A percentile compares a stretch with the other conserved stretches of the same genome.
Conservation (phyloP, 1,140 invertebrate genomes). For the Drosophila gunungcola region DNA sequence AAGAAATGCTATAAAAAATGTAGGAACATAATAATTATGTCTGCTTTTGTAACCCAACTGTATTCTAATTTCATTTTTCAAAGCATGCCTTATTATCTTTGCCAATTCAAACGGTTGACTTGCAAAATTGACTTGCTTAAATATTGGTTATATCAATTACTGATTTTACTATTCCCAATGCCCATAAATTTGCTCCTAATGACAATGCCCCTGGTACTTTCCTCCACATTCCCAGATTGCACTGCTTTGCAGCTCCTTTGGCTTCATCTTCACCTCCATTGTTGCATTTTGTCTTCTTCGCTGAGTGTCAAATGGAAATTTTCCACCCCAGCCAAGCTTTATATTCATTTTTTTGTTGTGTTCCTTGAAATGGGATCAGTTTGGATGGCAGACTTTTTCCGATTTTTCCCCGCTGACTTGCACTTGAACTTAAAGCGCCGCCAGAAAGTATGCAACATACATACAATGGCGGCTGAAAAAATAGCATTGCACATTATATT, state of each 20-base stretch:
- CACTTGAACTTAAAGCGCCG: constrained; percentile 72
- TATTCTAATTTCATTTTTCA: too few species aligned
- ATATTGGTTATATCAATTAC: constrained; percentile 5
- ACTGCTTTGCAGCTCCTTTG: constrained; percentile 14
- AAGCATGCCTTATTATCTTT: not conserved
- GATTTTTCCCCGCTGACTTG: constrained; percentile 30
- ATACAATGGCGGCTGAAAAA: not conserved
- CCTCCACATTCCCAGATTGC: not conserved
- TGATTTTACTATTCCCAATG: not conserved
- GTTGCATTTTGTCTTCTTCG: constrained; percentile 24
- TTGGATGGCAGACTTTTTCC: constrained; percentile 9
- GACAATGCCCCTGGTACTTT: not conserved
- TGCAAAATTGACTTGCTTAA: not conserved
- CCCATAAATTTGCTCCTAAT: constrained; percentile 6
- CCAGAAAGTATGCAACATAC: constrained; percentile 49
- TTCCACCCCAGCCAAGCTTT: not conserved
- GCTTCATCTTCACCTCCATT: not conserved
- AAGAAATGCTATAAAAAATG: too few species aligned
- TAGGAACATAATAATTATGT: too few species aligned
- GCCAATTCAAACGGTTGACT: not conserved
- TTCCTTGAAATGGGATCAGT: constrained; percentile 32
- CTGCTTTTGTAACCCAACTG: too few species aligned
- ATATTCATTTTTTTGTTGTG: not conserved
- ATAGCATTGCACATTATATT: not conserved
- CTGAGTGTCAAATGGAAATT: constrained; percentile 50